Evolutionary conservation across 2,888 invertebrate species (phyloP).

Genomic region (Bombyx huttoni): DNA sequence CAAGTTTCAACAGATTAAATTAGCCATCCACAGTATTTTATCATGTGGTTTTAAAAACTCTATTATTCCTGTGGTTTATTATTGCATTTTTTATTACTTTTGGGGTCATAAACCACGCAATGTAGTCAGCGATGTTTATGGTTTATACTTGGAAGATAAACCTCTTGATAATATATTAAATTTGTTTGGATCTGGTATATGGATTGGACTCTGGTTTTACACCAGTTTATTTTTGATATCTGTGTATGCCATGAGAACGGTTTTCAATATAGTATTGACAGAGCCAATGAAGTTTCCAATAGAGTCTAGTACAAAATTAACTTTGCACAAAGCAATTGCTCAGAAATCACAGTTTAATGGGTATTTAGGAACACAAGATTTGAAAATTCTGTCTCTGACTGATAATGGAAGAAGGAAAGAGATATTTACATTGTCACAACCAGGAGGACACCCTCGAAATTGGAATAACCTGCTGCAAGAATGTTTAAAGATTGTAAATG

Average conservation of each 20-base stretch:
- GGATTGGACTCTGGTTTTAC: conserved; percentile 79
- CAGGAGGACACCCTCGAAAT: conserved; percentile 90
- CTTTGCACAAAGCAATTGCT: conserved; percentile 74
- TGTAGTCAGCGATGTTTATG: conserved; percentile 65
- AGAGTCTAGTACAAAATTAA: conserved; percentile 57
- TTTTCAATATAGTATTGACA: conserved; percentile 80
- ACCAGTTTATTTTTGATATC: conserved; percentile 78
- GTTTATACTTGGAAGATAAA: conserved; percentile 65
- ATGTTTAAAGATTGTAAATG: conserved; percentile 74
- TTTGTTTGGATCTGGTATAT: conserved; percentile 57
- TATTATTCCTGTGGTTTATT: conserved; percentile 75
- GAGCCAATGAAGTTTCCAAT: conserved; percentile 79
- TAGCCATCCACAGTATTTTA: conserved; percentile 69
- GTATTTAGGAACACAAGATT: conserved; percentile 82
- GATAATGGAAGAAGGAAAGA: conserved; percentile 73
- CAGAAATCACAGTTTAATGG: conserved; percentile 78
- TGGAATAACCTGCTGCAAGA: conserved; percentile 83
- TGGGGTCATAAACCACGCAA: conserved; percentile 71
- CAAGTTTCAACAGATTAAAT: conserved; percentile 77
- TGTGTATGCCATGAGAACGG: conserved; percentile 78
- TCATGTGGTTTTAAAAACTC: conserved; percentile 73
- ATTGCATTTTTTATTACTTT: conserved; percentile 73
- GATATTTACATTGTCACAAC: conserved; percentile 82
- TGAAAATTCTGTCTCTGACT: conserved; percentile 77
- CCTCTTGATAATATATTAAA: conserved; percentile 61